A percentile compares a stretch with the other conserved stretches of the same genome.
Evolutionary conservation across 1,140 invertebrate genomes (phyloP).

Genomic region (Calephelis nemesis): DNA sequence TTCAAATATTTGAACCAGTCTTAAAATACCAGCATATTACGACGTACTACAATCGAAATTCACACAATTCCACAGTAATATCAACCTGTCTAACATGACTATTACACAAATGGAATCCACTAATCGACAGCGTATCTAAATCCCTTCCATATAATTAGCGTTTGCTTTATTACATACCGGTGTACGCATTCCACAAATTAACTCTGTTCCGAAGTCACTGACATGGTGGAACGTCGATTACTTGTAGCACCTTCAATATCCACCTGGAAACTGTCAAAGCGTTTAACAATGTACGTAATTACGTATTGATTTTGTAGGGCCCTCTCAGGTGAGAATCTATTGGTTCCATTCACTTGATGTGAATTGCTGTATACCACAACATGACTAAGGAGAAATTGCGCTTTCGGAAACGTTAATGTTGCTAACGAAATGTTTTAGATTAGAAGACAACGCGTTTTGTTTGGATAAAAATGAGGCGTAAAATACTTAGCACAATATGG

Average conservation of each 20-base stretch:
- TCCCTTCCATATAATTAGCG: neutral
- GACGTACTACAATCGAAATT: neutral
- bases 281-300: constrained; percentile 15
- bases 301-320: constrained; percentile 4
- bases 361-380: neutral
- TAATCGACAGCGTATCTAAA: constrained; percentile 3
- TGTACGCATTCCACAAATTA: constrained; percentile 1
- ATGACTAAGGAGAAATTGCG: neutral
- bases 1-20: no score
- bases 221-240: constrained; percentile 5
- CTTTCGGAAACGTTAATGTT: no score
- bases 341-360: neutral
- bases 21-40: no score
- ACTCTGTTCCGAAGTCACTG: constrained; percentile 1
- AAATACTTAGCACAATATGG: no score
- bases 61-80: neutral
- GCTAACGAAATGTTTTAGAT: no score
- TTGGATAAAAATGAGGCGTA: no score
- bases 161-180: neutral
- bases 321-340: neutral
- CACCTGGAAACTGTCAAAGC: constrained; percentile 5
- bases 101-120: constrained; percentile 3
- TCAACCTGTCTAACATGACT: neutral
- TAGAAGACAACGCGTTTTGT: no score
- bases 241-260: constrained; percentile 10